phyloP scores from a whole-genome alignment of 2,797 vertebrate species.

The Tadarida brasiliensis region DNA sequence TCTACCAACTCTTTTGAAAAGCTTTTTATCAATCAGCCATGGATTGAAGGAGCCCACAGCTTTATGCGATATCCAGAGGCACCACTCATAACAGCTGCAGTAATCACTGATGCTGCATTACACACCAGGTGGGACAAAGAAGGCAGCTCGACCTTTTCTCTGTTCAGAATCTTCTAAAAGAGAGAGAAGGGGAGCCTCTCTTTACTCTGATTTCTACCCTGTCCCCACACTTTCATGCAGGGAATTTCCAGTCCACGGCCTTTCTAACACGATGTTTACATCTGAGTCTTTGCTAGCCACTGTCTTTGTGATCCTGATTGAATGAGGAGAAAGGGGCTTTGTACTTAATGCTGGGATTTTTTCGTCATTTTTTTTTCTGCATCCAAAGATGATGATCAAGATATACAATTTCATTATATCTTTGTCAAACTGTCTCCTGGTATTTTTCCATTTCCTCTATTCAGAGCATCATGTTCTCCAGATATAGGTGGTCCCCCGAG shows the following conservation, averaged over 20 bases:
- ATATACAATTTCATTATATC: no score
- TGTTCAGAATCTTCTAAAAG: constrained; percentile 38
- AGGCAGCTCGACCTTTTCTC: constrained; percentile 46
- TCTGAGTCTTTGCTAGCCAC: constrained; percentile 76
- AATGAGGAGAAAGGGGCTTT: constrained; percentile 89
- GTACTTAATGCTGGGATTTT: constrained; percentile 72
- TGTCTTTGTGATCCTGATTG: constrained; percentile 91
- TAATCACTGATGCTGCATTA: constrained; percentile 91
- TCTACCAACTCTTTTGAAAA: constrained; percentile 94
- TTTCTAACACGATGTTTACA: constrained; percentile 89
- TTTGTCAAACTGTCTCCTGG: no score
- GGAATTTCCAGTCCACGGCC: constrained; percentile 87
- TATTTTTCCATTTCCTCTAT: no score
- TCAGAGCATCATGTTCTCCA: no score
- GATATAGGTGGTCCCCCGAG: no score
- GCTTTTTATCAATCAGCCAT: constrained; percentile 94
- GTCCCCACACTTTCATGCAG: constrained; percentile 80
- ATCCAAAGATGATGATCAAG: no score
- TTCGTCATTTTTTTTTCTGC: constrained; percentile 78
- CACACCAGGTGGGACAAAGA: constrained; percentile 89
- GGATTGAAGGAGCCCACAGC: constrained; percentile 91
- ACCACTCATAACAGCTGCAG: constrained; percentile 88
- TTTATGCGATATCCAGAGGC: constrained; percentile 91
- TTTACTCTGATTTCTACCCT: constrained; percentile 78
- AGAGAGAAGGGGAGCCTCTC: constrained; percentile 27